phyloP scores from a whole-genome alignment of 92 coral and sea anemone species.

The Virgularia gustaviana region DNA sequence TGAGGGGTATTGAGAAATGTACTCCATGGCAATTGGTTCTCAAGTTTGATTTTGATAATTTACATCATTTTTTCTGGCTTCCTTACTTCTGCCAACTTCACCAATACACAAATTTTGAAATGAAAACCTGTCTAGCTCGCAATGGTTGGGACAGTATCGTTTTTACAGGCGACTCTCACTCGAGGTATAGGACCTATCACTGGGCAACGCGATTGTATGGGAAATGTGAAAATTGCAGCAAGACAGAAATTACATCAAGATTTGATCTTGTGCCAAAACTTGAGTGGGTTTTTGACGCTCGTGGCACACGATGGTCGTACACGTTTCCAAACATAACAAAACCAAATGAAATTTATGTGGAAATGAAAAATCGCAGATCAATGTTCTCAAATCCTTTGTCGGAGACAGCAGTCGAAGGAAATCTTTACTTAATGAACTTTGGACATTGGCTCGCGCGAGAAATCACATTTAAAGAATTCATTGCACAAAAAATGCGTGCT shows the following conservation, averaged over 20 bases:
- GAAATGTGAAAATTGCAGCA: conserved; percentile 79
- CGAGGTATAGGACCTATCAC: conserved; percentile 93
- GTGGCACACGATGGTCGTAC: conserved; percentile 98
- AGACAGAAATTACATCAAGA: conserved; percentile 83
- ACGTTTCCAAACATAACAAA: conserved; percentile 64
- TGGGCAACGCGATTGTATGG: conserved; percentile 96
- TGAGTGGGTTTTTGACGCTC: conserved; percentile 98
- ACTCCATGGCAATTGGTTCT: conserved; percentile 76
- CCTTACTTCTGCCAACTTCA: conserved; percentile 91
- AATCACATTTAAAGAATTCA: conserved; percentile 65
- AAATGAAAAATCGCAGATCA: conserved; percentile 76
- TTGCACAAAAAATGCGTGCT: conserved; percentile 64
- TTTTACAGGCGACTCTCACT: conserved; percentile 98
- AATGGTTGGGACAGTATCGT: conserved; percentile 86
- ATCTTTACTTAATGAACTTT: conserved; percentile 79
- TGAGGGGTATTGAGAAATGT: conserved; percentile 80
- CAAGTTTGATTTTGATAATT: conserved; percentile 81
- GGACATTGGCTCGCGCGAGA: conserved; percentile 97
- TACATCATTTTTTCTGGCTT: conserved; percentile 89
- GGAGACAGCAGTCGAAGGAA: conserved; percentile 66
- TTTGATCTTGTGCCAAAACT: conserved; percentile 92
- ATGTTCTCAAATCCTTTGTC: conserved; percentile 85
- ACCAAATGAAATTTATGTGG: conserved; percentile 83
- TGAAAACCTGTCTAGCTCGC: conserved; percentile 84
- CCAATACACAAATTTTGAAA: conserved; percentile 80